Evolutionary conservation across 1,140 invertebrate species (phyloP).

Genomic region (Limonius californicus): DNA sequence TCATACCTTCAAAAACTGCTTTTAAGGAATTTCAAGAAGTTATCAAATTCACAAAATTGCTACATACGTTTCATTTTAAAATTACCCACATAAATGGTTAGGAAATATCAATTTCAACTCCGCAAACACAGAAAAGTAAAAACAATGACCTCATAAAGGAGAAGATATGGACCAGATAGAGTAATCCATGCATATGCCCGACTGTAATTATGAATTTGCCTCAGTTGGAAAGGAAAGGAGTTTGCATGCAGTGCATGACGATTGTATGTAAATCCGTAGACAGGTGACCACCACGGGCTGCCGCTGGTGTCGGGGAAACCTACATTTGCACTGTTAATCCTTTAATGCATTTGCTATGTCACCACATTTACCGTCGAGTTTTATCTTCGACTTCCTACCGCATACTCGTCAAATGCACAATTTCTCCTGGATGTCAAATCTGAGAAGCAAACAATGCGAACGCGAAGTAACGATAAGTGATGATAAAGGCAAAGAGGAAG

Average conservation of each 20-base stretch:
- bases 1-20: no score
- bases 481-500: no score
- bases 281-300: constrained; percentile 10
- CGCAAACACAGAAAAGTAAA: neutral
- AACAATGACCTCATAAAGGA: neutral
- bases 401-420: neutral
- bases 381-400: neutral
- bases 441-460: no score
- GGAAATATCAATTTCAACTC: no score
- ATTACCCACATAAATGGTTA: no score
- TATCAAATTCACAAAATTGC: no score
- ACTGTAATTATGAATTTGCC: constrained; percentile 20
- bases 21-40: no score
- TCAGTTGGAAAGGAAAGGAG: constrained; percentile 1
- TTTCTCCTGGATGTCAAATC: no score
- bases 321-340: neutral
- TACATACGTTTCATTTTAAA: no score
- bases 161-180: constrained; percentile 7
- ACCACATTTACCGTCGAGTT: neutral
- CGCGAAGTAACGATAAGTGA: no score
- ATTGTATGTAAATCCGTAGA: constrained; percentile 15
- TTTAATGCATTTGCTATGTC: constrained; percentile 1
- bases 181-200: constrained; percentile 3
- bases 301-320: constrained; percentile 1
- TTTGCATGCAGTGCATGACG: constrained; percentile 6